A percentile compares a stretch with the other conserved stretches of the same genome.
These are phyloP conservation scores for Okapia johnstoni DNA, from an alignment of 2,113 vertebrate genomes.

Conservation along the genomic window DNA sequence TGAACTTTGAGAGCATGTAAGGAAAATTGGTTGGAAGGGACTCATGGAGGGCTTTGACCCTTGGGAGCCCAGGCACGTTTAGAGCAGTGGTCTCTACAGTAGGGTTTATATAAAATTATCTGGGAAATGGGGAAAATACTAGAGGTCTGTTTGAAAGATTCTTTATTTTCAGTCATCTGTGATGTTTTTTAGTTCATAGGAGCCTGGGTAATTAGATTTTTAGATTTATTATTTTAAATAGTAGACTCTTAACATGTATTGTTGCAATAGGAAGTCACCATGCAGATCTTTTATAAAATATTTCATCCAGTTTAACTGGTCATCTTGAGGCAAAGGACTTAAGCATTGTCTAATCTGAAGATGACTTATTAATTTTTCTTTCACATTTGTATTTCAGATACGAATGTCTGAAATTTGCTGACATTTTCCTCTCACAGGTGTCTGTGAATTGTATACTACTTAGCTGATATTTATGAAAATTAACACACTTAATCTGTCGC, in stretches of 20 bases:
- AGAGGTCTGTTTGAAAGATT: not conserved
- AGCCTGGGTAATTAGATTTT: not conserved
- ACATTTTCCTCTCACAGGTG: not conserved
- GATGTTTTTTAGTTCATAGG: not conserved
- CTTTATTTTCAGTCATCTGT: slow-evolving; percentile 17
- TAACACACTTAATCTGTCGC: not conserved
- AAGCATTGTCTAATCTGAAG: slow-evolving; percentile 18
- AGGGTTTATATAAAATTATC: not conserved
- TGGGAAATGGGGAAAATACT: not conserved
- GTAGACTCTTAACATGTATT: not conserved
- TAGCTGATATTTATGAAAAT: slow-evolving; percentile 29
- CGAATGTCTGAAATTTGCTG: not conserved
- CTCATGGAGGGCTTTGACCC: not conserved
- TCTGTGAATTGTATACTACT: not conserved
- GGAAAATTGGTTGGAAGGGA: not conserved
- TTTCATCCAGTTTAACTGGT: not conserved
- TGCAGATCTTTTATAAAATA: not conserved
- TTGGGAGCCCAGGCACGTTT: not conserved
- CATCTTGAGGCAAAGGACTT: not conserved
- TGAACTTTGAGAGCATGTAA: not conserved
- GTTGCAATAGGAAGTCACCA: not conserved
- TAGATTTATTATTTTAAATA: slow-evolving; percentile 39
- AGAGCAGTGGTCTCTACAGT: not conserved
- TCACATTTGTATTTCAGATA: not conserved
- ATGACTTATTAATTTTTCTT: slow-evolving; percentile 15